Base-by-base conservation (phyloP, 2,888 invertebrate genomes). In the Miltochrista miniata region DNA sequence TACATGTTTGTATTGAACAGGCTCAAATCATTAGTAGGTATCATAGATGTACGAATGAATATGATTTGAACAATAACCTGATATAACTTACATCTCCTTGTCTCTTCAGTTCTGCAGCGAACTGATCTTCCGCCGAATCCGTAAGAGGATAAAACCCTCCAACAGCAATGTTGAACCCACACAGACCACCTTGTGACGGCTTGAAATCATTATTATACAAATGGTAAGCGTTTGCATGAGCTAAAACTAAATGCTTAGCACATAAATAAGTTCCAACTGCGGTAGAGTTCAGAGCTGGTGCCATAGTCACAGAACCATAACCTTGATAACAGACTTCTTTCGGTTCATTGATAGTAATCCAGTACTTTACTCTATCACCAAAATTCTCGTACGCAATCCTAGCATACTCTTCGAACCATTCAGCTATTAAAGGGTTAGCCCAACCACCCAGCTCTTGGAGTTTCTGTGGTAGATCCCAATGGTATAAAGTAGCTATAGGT, bases 301-400 rank as follows among this genome's bases (percentile, higher is more conserved):
- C 82, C 47, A 68, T 70, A 0, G 67, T 65, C 0, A 50, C 68
- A 2, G 41, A 53, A 0, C 89, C 90, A 62, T 93, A 93, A 0
- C 92, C 92, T 8, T 72, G 59, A 0, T 62, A 68, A 37, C 85
- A 88, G 29, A 81, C 73, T 48, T 83, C 76, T 51, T 71, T 77
- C 0, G 93, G 93, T 58, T 94, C 93, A 62, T 94, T 94, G 48
- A 93, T 87, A 0, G 94, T 93, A 4, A 93, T 89, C 92, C 93
- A 94, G 11, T 74, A 70, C 59, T 93, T 90, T 0, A 89, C 92
- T 45, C 91, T 80, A 52, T 92, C 90, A 1, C 92, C 92, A 56
- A 88, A 92, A n/a, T 70, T 66, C 24, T 76, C 61, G 56, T 76
- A 93, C 0, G 81, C 78, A 13, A 91, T 71, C 18, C 83, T 73